phyloP scores from a whole-genome alignment of 35 echinoderm and acorn worm genomes.

The Acanthaster planci region DNA sequence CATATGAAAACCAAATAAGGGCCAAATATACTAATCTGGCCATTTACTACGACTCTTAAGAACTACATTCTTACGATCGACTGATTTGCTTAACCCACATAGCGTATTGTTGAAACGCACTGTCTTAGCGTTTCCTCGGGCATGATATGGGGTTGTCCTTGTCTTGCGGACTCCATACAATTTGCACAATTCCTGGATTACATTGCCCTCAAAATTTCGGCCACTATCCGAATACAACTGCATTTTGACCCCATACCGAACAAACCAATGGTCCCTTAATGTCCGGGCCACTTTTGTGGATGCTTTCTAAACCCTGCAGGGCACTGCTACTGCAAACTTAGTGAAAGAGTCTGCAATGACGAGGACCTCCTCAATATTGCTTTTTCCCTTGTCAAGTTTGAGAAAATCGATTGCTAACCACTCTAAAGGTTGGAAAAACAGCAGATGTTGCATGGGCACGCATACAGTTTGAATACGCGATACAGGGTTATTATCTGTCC shows the following conservation, averaged over 20 bases:
- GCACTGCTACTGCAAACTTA: too few species aligned
- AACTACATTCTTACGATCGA: background rate
- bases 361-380: too few species aligned
- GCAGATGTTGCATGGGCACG: background rate
- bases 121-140: constrained; percentile 31
- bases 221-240: constrained; percentile 56
- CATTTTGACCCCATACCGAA: constrained; percentile 39
- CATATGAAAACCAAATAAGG: constrained; percentile 51
- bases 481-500: constrained; percentile 79
- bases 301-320: too few species aligned
- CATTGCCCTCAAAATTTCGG: constrained; percentile 44
- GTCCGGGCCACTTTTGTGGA: too few species aligned
- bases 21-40: constrained; percentile 44
- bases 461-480: constrained; percentile 50
- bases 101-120: constrained; percentile 50
- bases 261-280: constrained; percentile 58
- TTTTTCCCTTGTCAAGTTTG: constrained; percentile 41
- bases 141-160: constrained; percentile 53
- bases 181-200: constrained; percentile 44
- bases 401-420: constrained; percentile 55
- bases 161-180: constrained; percentile 38
- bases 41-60: constrained; percentile 4
- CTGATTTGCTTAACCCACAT: constrained; percentile 42
- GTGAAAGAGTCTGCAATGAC: too few species aligned
- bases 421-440: constrained; percentile 29